Conservation (phyloP, 2,888 invertebrate genomes). For the Ypsolopha sequella region DNA sequence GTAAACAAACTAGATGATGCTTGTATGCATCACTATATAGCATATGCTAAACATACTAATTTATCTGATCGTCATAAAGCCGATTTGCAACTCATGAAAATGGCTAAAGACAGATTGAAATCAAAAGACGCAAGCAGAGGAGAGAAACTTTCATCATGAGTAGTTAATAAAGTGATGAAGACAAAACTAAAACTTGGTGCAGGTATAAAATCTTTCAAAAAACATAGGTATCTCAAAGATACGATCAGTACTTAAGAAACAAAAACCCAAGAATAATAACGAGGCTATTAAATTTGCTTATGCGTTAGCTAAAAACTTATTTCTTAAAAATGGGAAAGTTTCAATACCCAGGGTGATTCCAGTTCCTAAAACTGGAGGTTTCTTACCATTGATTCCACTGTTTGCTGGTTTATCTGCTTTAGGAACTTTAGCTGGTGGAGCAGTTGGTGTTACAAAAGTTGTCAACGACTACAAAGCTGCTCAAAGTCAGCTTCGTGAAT, state of each 20-base stretch:
- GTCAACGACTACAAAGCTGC: too few relatives aligned
- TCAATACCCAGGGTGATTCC: too few relatives aligned
- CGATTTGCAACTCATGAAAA: slow-evolving; percentile 24
- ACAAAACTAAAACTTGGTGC: background rate
- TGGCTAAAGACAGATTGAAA: slow-evolving; percentile 16
- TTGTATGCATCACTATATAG: slow-evolving; percentile 8
- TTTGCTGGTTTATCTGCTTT: too few relatives aligned
- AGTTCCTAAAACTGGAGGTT: too few relatives aligned
- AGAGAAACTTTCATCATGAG: slow-evolving; percentile 6
- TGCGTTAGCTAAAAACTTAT: background rate
- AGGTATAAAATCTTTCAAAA: background rate
- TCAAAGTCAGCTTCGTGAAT: too few relatives aligned
- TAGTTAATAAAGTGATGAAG: slow-evolving; percentile 8
- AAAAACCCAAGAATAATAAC: background rate
- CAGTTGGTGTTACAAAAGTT: too few relatives aligned
- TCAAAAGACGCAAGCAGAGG: slow-evolving; percentile 5
- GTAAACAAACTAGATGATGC: slow-evolving; percentile 8
- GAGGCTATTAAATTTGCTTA: background rate
- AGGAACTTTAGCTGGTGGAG: too few relatives aligned
- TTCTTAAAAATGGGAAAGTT: background rate
- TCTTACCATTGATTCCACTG: too few relatives aligned
- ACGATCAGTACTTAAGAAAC: background rate
- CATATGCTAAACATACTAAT: slow-evolving; percentile 8
- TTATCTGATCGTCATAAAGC: slow-evolving; percentile 22
- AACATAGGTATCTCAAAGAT: too few relatives aligned